A percentile compares a stretch with the other conserved stretches of the same genome.
phyloP scores from a whole-genome alignment of 2,888 invertebrate genomes.

The Drosophila gaucha region DNA sequence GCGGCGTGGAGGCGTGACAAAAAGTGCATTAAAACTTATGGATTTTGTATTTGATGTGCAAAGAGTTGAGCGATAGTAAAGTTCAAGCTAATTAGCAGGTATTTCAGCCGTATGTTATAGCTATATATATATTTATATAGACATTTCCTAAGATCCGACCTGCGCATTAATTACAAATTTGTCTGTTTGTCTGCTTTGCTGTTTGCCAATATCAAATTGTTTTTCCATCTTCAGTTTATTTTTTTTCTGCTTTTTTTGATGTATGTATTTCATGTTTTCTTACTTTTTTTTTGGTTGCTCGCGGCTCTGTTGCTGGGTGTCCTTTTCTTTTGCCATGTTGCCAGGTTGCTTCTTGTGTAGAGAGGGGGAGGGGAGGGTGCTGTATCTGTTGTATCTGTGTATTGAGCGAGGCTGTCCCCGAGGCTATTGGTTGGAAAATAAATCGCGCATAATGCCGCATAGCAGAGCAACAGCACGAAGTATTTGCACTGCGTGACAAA shows the following conservation, averaged over 20 bases:
- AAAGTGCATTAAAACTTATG: conserved; percentile 63
- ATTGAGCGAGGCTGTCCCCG: conserved; percentile 23
- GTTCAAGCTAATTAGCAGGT: conserved; percentile 52
- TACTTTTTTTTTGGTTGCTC: conserved; percentile 16
- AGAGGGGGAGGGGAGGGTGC: too few species aligned
- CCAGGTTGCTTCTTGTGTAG: conserved; percentile 21
- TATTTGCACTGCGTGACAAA: conserved; percentile 85
- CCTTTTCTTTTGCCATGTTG: conserved; percentile 38
- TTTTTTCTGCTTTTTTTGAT: conserved; percentile 7
- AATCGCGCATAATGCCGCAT: conserved; percentile 85
- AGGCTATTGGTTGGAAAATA: conserved; percentile 70
- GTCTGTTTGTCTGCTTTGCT: conserved; percentile 29
- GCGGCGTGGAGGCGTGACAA: background rate
- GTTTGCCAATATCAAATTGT: conserved; percentile 60
- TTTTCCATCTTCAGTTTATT: conserved; percentile 19
- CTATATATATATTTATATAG: background rate
- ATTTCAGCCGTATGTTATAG: conserved; percentile 11
- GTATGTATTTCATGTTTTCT: conserved; percentile 45
- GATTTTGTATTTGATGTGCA: conserved; percentile 44
- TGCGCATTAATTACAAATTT: conserved; percentile 48
- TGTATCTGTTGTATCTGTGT: conserved; percentile 19
- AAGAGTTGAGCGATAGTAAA: conserved; percentile 41
- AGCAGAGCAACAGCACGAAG: conserved; percentile 84
- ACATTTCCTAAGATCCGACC: conserved; percentile 19
- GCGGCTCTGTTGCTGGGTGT: conserved; percentile 42